These are phyloP conservation scores for Lepus oiostolus DNA, from an alignment of 2,797 vertebrate genomes.

Conservation along the genomic window DNA sequence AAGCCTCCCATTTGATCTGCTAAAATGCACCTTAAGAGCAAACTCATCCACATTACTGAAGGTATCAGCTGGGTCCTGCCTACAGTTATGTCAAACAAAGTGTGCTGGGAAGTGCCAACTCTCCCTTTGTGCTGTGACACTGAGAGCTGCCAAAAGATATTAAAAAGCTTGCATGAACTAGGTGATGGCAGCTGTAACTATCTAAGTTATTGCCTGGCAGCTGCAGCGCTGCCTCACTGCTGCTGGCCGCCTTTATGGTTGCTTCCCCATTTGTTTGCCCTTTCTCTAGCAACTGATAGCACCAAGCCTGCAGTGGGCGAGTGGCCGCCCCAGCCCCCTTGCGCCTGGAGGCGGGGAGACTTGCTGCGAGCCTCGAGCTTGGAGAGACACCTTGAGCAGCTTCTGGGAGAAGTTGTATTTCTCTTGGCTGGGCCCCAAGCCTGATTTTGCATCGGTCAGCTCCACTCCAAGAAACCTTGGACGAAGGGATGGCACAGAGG, in stretches of 20 bases:
- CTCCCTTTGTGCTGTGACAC: slow-evolving; percentile 92
- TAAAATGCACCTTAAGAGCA: slow-evolving; percentile 89
- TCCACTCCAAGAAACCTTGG: slow-evolving; percentile 88
- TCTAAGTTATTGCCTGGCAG: slow-evolving; percentile 93
- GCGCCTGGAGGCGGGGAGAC: slow-evolving; percentile 86
- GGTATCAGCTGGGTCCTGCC: slow-evolving; percentile 93
- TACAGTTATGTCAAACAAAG: slow-evolving; percentile 93
- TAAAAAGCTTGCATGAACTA: slow-evolving; percentile 93
- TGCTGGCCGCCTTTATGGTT: slow-evolving; percentile 89
- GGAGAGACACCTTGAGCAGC: slow-evolving; percentile 86
- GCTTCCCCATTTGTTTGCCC: slow-evolving; percentile 90
- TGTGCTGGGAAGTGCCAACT: slow-evolving; percentile 91
- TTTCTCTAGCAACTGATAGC: slow-evolving; percentile 89
- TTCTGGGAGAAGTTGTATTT: slow-evolving; percentile 90
- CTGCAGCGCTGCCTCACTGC: slow-evolving; percentile 89
- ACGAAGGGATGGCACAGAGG: slow-evolving; percentile 75
- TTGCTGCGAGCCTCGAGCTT: slow-evolving; percentile 71
- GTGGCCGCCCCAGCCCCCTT: slow-evolving; percentile 85
- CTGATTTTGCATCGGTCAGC: slow-evolving; percentile 86
- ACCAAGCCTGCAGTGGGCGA: slow-evolving; percentile 86
- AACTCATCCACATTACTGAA: slow-evolving; percentile 88
- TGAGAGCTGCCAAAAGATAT: slow-evolving; percentile 91
- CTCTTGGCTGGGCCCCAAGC: slow-evolving; percentile 88
- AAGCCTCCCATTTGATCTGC: slow-evolving; percentile 83
- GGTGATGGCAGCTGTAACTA: slow-evolving; percentile 93